phyloP scores from a whole-genome alignment of 2,888 invertebrate species.

The Thelaira solivaga region DNA sequence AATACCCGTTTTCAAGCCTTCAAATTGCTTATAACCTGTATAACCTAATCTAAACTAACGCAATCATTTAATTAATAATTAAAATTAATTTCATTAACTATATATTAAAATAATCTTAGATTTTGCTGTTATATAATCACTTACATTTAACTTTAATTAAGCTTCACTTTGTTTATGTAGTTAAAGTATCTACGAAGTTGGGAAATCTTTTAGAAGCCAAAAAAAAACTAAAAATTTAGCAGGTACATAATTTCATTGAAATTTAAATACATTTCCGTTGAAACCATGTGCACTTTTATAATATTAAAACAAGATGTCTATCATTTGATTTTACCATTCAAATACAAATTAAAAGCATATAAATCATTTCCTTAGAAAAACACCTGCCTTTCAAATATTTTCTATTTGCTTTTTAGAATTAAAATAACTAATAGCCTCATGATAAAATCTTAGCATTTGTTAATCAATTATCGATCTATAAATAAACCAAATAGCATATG shows the following conservation, averaged over 20 bases:
- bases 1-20: too few relatives aligned
- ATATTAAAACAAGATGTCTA: not conserved
- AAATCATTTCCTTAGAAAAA: slow-evolving; percentile 1
- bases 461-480: slow-evolving; percentile 44
- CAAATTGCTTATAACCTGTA: too few relatives aligned
- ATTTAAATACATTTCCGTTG: not conserved
- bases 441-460: slow-evolving; percentile 43
- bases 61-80: too few relatives aligned
- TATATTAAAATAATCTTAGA: too few relatives aligned
- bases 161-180: too few relatives aligned
- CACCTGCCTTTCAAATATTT: not conserved
- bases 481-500: not conserved
- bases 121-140: too few relatives aligned
- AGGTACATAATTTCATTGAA: not conserved
- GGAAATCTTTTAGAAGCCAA: too few relatives aligned
- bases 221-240: too few relatives aligned
- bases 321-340: not conserved
- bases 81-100: too few relatives aligned
- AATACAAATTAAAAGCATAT: slow-evolving; percentile 10
- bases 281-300: not conserved
- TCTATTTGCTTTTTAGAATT: not conserved
- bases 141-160: too few relatives aligned
- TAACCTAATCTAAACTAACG: too few relatives aligned
- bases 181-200: too few relatives aligned
- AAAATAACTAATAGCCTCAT: slow-evolving; percentile 13